These are phyloP conservation scores for Phoxinus phoxinus DNA, from an alignment of 2,113 vertebrate genomes.

Conservation along the genomic window DNA sequence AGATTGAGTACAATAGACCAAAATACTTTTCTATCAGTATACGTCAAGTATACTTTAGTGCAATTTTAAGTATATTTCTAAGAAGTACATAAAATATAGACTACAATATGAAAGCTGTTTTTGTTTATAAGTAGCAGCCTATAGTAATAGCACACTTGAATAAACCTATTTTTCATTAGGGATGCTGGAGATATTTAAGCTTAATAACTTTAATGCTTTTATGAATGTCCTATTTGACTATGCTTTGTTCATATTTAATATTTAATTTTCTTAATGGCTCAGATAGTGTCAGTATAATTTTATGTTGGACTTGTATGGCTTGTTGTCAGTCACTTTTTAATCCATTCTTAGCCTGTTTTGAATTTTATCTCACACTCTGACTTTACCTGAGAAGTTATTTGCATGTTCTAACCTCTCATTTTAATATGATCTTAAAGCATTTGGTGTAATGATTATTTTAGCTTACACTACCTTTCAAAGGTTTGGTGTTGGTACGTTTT, in stretches of 20 bases:
- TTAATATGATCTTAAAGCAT: slow-evolving; percentile 8
- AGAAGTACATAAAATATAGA: too few species aligned
- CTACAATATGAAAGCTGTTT: too few species aligned
- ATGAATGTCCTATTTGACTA: neutral
- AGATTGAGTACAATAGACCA: too few species aligned
- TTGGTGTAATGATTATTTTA: slow-evolving; percentile 4
- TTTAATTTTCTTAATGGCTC: neutral
- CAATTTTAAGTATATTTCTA: too few species aligned
- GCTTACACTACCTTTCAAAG: neutral
- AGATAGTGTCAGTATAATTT: neutral
- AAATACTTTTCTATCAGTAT: too few species aligned
- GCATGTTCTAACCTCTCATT: slow-evolving; percentile 6
- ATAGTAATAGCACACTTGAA: too few species aligned
- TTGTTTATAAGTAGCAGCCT: too few species aligned
- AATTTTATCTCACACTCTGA: slow-evolving; percentile 1
- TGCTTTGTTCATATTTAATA: neutral
- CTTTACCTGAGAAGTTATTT: neutral
- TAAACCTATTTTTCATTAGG: too few species aligned
- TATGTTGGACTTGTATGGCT: neutral
- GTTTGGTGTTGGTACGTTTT: neutral
- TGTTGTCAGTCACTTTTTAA: neutral
- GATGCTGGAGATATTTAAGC: neutral
- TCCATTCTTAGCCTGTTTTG: neutral
- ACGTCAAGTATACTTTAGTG: too few species aligned
- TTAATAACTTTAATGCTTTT: neutral